Conservation (phyloP, 2,888 invertebrate genomes). For the Onthophagus sagittarius region DNA sequence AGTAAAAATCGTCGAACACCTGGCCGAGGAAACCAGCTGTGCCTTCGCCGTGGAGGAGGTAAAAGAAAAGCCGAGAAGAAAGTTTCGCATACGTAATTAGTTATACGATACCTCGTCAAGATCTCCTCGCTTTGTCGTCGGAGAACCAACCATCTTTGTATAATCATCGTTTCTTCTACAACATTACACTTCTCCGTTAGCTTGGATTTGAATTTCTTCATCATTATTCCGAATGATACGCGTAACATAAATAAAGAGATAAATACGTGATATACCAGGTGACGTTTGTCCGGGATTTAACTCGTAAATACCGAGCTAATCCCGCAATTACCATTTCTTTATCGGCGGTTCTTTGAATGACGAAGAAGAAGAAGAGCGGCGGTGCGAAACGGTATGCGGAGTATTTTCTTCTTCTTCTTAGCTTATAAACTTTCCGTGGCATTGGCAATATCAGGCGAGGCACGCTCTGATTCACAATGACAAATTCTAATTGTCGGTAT, state of each 20-base stretch:
- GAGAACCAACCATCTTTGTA: too few relatives aligned
- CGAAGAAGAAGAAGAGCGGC: neutral
- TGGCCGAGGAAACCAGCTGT: slow-evolving; percentile 12
- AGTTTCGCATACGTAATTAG: neutral
- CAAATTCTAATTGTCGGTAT: neutral
- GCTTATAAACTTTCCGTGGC: neutral
- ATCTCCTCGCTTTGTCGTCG: too few relatives aligned
- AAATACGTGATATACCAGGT: neutral
- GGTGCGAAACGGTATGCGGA: neutral
- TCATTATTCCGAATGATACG: neutral
- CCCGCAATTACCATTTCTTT: neutral
- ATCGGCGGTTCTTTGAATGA: neutral
- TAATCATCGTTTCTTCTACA: too few relatives aligned
- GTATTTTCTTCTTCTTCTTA: neutral
- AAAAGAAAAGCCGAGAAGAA: neutral
- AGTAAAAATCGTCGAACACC: slow-evolving; percentile 29
- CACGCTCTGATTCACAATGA: neutral
- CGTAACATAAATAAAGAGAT: neutral
- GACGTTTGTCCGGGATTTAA: neutral
- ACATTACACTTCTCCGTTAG: too few relatives aligned
- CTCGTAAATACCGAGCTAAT: neutral
- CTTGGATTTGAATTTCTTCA: too few relatives aligned
- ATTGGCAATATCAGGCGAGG: neutral
- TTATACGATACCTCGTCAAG: neutral
- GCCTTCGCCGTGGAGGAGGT: neutral